phyloP scores from a whole-genome alignment of 2,113 vertebrate species.

The Leucoraja erinaceus region DNA sequence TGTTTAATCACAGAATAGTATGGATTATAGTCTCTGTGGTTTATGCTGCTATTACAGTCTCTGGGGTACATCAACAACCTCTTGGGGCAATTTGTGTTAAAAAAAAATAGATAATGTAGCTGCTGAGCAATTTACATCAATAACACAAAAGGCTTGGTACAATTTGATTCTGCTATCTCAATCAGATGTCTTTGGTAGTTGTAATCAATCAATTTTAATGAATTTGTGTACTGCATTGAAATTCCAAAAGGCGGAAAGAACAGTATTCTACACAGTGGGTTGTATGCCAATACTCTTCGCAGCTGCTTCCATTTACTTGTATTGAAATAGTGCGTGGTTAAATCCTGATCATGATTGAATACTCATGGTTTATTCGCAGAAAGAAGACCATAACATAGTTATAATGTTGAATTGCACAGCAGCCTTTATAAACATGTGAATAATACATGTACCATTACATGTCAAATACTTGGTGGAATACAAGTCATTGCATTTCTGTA shows the following conservation, averaged over 20 bases:
- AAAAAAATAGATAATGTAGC: not conserved
- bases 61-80: not conserved
- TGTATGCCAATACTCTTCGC: not conserved
- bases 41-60: not conserved
- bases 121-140: constrained; percentile 19
- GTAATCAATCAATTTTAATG: constrained; percentile 5
- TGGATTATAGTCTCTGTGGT: not conserved
- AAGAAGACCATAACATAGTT: not conserved
- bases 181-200: not conserved
- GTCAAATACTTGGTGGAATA: not conserved
- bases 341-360: not conserved
- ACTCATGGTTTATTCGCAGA: not conserved
- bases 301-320: not conserved
- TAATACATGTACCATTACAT: not conserved
- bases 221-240: not conserved
- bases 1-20: not conserved
- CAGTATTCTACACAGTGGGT: not conserved
- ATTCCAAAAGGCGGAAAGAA: not conserved
- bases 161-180: not conserved
- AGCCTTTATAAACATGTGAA: not conserved
- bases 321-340: not conserved
- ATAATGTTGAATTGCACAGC: not conserved
- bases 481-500: not conserved
- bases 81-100: not conserved
- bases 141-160: not conserved